Evolutionary conservation across 2,888 invertebrate species (phyloP).

Genomic region (Lycaena phlaeas): DNA sequence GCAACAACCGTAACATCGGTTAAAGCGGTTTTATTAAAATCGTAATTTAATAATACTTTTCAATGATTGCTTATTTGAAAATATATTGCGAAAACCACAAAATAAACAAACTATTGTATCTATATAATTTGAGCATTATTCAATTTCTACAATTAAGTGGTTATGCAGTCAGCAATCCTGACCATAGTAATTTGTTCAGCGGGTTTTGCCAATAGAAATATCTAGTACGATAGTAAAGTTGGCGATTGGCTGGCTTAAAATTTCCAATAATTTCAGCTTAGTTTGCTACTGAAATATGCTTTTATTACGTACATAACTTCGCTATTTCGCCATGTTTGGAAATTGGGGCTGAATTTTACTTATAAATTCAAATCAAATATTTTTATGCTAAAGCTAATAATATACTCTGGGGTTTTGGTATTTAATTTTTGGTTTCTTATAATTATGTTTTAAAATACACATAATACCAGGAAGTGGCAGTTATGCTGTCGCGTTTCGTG

Average conservation of each 20-base stretch:
- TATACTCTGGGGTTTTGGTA: neutral
- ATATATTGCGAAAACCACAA: too few species aligned
- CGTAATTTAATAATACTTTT: too few species aligned
- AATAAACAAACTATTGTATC: too few species aligned
- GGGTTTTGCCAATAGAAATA: constrained; percentile 11
- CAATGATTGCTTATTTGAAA: too few species aligned
- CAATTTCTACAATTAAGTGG: constrained; percentile 7
- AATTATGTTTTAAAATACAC: too few species aligned
- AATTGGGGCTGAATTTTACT: neutral
- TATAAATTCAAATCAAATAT: constrained; percentile 1
- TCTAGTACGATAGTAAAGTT: constrained; percentile 13
- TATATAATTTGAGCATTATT: too few species aligned
- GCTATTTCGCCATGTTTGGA: neutral
- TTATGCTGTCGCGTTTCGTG: too few species aligned
- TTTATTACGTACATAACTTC: neutral
- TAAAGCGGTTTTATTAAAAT: too few species aligned
- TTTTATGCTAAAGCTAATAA: neutral
- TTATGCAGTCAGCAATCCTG: constrained; percentile 8
- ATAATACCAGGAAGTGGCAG: too few species aligned
- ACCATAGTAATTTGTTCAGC: constrained; percentile 10
- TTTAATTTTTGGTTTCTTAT: too few species aligned
- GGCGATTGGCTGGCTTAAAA: constrained; percentile 11
- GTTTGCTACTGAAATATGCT: neutral
- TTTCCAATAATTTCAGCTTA: constrained; percentile 4
- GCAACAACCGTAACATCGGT: too few species aligned